phyloP scores from a whole-genome alignment of 2,113 vertebrate species.

The Thamnaconus septentrionalis region DNA sequence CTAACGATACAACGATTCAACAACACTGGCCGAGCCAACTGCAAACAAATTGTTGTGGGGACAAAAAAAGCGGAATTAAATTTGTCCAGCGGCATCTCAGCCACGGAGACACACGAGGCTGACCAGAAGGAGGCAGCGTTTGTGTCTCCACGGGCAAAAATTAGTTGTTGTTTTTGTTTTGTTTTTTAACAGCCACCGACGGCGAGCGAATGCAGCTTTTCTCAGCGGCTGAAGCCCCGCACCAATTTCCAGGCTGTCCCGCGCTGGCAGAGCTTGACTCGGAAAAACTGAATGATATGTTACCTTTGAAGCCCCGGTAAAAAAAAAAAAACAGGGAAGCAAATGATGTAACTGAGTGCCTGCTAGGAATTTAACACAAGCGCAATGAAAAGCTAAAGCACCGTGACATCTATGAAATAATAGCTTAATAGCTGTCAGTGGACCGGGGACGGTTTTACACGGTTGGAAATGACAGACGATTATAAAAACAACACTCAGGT shows the following conservation, averaged over 20 bases:
- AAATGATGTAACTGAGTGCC: conserved; percentile 15
- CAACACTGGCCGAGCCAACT: conserved; percentile 17
- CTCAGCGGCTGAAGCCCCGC: conserved; percentile 12
- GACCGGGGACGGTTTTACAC: conserved; percentile 11
- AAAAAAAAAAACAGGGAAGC: conserved; percentile 2
- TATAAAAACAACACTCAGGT: conserved; percentile 17
- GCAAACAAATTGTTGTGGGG: conserved; percentile 23
- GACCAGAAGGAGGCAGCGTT: conserved; percentile 2
- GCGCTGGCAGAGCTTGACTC: conserved; percentile 5
- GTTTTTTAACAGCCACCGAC: too few relatives aligned
- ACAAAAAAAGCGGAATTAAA: conserved; percentile 41
- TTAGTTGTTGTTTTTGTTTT: background rate
- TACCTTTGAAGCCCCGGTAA: too few relatives aligned
- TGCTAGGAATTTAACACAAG: conserved; percentile 5
- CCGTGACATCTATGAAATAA: conserved; percentile 27
- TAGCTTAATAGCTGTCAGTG: conserved; percentile 15
- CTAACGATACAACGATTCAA: conserved; percentile 19
- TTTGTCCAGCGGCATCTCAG: conserved; percentile 25
- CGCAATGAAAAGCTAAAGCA: conserved; percentile 19
- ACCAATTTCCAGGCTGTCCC: conserved; percentile 11
- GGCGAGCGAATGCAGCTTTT: conserved; percentile 1
- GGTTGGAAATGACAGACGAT: conserved; percentile 6
- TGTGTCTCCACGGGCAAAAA: conserved; percentile 2
- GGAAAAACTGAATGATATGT: background rate
- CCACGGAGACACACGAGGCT: background rate